These are phyloP conservation scores for Phocoena phocoena DNA, from an alignment of 2,113 vertebrate genomes.

Conservation along the genomic window DNA sequence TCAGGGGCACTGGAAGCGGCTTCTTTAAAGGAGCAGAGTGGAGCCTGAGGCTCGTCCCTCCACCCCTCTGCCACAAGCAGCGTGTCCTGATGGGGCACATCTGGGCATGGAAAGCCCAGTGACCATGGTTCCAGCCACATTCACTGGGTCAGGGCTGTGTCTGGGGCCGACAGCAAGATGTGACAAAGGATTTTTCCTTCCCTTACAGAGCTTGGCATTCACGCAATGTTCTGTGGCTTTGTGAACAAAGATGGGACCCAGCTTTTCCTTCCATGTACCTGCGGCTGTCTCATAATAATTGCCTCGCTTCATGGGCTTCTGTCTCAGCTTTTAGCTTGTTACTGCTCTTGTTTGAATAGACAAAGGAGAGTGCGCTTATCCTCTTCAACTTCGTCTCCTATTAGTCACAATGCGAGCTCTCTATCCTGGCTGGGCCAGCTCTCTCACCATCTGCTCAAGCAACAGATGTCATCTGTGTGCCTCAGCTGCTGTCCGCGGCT, in stretches of 20 bases:
- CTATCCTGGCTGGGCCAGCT: neutral
- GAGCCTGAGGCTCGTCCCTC: neutral
- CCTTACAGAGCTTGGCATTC: neutral
- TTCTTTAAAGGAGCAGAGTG: neutral
- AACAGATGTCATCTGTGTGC: neutral
- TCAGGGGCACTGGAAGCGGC: neutral
- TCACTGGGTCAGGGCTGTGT: neutral
- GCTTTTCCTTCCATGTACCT: neutral
- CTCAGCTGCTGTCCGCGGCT: neutral
- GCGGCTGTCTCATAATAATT: neutral
- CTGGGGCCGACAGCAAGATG: neutral
- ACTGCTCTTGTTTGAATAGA: conserved; percentile 19
- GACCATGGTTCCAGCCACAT: accelerated
- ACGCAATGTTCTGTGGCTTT: neutral
- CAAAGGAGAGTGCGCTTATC: neutral
- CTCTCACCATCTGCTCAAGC: neutral
- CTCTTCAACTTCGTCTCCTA: neutral
- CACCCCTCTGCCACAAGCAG: accelerated
- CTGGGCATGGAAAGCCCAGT: neutral
- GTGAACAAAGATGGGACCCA: neutral
- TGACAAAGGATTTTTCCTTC: neutral
- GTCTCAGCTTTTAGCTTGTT: neutral
- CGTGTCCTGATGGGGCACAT: accelerated
- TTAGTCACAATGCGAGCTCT: neutral
- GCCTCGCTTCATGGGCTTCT: neutral